These are phyloP conservation scores for Hylaeus volcanicus DNA, from an alignment of 1,140 invertebrate species.

Conservation along the genomic window DNA sequence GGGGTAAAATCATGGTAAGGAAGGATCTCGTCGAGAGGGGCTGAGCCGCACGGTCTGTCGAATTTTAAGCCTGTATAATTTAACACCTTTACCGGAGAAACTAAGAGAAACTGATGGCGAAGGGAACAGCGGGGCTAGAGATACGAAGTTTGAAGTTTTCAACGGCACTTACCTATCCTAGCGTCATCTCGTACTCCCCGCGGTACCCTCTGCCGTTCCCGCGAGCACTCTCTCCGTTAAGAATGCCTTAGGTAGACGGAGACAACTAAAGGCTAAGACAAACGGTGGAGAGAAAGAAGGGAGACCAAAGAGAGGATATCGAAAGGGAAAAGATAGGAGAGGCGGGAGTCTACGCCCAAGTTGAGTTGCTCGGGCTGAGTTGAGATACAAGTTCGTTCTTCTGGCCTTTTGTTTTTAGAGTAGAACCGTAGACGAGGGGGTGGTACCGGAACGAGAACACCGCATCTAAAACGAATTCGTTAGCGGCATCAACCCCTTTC, in stretches of 20 bases:
- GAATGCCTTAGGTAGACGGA: conserved; percentile 65
- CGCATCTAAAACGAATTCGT: conserved; percentile 60
- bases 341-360: conserved; percentile 48
- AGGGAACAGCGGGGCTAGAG: conserved; percentile 39
- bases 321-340: conserved; percentile 37
- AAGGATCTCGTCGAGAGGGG: conserved; percentile 47
- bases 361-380: conserved; percentile 54
- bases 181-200: conserved; percentile 41
- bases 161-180: conserved; percentile 66
- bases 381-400: conserved; percentile 68
- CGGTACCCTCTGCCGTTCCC: conserved; percentile 29
- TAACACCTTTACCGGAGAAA: conserved; percentile 73
- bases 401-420: conserved; percentile 63
- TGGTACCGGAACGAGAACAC: conserved; percentile 30
- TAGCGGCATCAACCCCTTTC: conserved; percentile 57
- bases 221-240: conserved; percentile 53
- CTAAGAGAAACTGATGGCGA: conserved; percentile 59
- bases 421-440: conserved; percentile 31
- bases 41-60: conserved; percentile 63
- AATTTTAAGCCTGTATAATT: conserved; percentile 79
- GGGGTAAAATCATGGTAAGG: conserved; percentile 46
- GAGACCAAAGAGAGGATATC: conserved; percentile 16
- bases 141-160: conserved; percentile 75
- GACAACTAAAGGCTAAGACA: conserved; percentile 37
- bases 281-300: not conserved